A percentile compares a stretch with the other conserved stretches of the same genome.
Conservation (phyloP, 2,797 vertebrate genomes). For the Sebastes variabilis region DNA sequence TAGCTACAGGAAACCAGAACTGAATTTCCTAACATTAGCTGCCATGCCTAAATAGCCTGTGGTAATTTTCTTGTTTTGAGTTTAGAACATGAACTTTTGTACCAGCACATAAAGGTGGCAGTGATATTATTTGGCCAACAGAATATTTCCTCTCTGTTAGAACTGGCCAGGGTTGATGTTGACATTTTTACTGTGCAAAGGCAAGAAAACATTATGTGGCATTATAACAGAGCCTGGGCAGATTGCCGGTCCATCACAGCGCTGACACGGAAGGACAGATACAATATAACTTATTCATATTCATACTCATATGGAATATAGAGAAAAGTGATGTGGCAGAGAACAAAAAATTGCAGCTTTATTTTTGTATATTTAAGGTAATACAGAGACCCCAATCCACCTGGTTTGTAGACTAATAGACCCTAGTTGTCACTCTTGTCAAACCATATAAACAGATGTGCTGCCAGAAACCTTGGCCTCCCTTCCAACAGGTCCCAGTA, state of each 20-base stretch:
- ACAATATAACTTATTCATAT: background rate
- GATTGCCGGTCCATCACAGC: background rate
- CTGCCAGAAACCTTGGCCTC: background rate
- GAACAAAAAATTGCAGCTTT: background rate
- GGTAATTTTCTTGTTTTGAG: background rate
- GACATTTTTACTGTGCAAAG: constrained; percentile 17
- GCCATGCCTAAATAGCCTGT: background rate
- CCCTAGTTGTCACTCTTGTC: background rate
- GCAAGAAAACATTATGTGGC: constrained; percentile 10
- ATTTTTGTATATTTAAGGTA: background rate
- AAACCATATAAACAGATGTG: background rate
- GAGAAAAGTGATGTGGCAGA: background rate
- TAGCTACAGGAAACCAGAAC: background rate
- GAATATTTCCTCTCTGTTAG: constrained; percentile 14
- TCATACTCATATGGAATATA: background rate
- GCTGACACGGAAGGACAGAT: background rate
- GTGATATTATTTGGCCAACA: background rate
- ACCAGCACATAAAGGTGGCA: background rate
- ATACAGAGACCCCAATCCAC: background rate
- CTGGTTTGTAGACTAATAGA: background rate
- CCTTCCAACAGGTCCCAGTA: background rate
- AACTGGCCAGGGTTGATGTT: background rate
- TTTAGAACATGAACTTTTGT: background rate
- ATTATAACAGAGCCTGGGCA: constrained; percentile 1
- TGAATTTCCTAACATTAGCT: constrained; percentile 2